A percentile compares a stretch with the other conserved stretches of the same genome.
These are phyloP conservation scores for Eupristina koningsbergeri DNA, from an alignment of 1,140 invertebrate genomes.

Conservation along the genomic window DNA sequence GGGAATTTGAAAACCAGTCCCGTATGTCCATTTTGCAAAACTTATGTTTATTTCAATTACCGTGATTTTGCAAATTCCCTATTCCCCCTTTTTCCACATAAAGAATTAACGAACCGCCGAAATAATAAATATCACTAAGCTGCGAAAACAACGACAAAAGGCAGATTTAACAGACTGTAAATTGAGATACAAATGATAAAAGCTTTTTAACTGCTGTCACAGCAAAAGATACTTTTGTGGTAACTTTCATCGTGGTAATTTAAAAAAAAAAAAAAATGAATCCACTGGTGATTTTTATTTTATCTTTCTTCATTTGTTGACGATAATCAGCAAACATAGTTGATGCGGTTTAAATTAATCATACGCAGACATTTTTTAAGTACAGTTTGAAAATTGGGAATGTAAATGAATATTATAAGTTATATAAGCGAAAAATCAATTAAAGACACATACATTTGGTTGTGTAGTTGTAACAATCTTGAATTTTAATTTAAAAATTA, in stretches of 20 bases:
- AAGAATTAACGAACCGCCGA: background rate
- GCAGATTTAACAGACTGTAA: background rate
- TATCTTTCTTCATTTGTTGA: background rate
- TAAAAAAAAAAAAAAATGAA: no score
- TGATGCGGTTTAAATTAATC: background rate
- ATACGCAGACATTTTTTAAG: background rate
- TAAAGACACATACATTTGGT: background rate
- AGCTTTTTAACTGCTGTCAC: background rate
- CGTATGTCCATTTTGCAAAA: slow-evolving; percentile 59
- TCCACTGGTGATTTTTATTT: background rate
- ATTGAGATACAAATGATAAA: slow-evolving; percentile 5
- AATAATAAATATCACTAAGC: slow-evolving; percentile 15
- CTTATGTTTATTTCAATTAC: slow-evolving; percentile 71
- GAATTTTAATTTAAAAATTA: background rate
- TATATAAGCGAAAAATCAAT: slow-evolving; percentile 4
- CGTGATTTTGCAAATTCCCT: slow-evolving; percentile 55
- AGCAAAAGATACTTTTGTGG: background rate
- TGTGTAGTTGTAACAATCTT: background rate
- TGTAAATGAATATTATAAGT: background rate
- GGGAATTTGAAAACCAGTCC: slow-evolving; percentile 58
- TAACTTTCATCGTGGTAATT: background rate
- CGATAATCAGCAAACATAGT: background rate
- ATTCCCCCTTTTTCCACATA: slow-evolving; percentile 2
- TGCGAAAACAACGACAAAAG: slow-evolving; percentile 1
- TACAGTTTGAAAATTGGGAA: background rate